These are phyloP conservation scores for Drosophila nigricruria DNA, from an alignment of 2,888 invertebrate species.

Conservation along the genomic window DNA sequence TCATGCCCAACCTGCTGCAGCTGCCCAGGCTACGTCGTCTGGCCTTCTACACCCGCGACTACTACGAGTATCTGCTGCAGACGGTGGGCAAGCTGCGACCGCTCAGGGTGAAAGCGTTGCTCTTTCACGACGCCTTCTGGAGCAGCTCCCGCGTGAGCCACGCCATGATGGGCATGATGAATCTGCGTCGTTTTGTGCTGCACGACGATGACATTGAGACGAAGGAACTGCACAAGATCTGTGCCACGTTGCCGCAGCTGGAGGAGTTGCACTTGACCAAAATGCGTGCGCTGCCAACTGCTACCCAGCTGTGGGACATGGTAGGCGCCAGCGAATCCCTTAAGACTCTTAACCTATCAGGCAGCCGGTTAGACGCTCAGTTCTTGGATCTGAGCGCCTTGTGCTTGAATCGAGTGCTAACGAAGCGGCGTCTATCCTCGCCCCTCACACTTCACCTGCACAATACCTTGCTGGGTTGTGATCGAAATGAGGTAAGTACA, in stretches of 20 bases:
- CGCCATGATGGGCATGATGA: slow-evolving; percentile 24
- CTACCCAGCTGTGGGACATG: slow-evolving; percentile 45
- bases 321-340: slow-evolving; percentile 19
- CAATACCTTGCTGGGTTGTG: slow-evolving; percentile 12
- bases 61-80: slow-evolving; percentile 30
- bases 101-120: slow-evolving; percentile 35
- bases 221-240: slow-evolving; percentile 39
- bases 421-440: neutral
- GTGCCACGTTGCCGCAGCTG: slow-evolving; percentile 33
- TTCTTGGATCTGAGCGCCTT: slow-evolving; percentile 15
- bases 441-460: slow-evolving; percentile 38
- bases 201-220: slow-evolving; percentile 52
- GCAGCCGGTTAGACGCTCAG: slow-evolving; percentile 20
- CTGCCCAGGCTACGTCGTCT: slow-evolving; percentile 41
- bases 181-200: slow-evolving; percentile 47
- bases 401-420: neutral
- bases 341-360: slow-evolving; percentile 43
- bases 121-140: slow-evolving; percentile 56
- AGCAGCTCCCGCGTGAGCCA: slow-evolving; percentile 19
- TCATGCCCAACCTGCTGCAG: slow-evolving; percentile 39
- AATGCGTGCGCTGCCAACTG: slow-evolving; percentile 51
- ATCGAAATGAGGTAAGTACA: slow-evolving; percentile 6
- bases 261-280: slow-evolving; percentile 58
- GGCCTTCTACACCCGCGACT: slow-evolving; percentile 46
- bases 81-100: slow-evolving; percentile 29